These are phyloP conservation scores for Acanthoscelides obtectus DNA, from an alignment of 2,888 invertebrate genomes.

Conservation along the genomic window DNA sequence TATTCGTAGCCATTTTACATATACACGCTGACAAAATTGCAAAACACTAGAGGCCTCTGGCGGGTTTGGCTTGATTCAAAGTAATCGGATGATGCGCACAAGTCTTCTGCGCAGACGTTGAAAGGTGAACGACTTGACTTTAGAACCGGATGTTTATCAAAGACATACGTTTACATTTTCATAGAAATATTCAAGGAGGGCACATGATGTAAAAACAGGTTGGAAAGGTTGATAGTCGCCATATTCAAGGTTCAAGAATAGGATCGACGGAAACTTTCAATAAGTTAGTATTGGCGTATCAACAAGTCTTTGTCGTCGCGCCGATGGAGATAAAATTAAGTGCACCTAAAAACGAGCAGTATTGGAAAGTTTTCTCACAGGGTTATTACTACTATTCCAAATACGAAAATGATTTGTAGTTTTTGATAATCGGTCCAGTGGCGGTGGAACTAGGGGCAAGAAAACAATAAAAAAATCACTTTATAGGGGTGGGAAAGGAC, in stretches of 20 bases:
- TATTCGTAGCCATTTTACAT: conserved; percentile 73
- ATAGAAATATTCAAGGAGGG: background rate
- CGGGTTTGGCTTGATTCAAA: background rate
- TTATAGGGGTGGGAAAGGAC: no score
- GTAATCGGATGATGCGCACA: background rate
- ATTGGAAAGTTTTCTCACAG: no score
- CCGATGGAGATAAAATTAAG: no score
- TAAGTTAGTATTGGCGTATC: no score
- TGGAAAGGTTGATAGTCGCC: background rate
- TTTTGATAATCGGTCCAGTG: no score
- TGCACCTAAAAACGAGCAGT: no score
- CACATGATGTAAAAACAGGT: background rate
- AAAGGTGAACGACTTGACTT: background rate
- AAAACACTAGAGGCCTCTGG: conserved; percentile 3
- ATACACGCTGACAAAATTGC: conserved; percentile 27
- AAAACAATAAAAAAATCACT: no score
- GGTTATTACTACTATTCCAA: no score
- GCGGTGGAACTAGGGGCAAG: no score
- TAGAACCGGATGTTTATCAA: background rate
- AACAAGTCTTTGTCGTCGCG: no score
- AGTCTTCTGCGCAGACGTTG: background rate
- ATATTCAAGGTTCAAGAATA: background rate
- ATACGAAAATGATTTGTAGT: no score
- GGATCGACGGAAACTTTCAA: no score
- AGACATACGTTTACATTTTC: background rate